Percentiles rank a stretch among this genome's conserved stretches.
These are phyloP conservation scores for Miniopterus natalensis DNA, from an alignment of 2,113 vertebrate species.

Conservation along the genomic window DNA sequence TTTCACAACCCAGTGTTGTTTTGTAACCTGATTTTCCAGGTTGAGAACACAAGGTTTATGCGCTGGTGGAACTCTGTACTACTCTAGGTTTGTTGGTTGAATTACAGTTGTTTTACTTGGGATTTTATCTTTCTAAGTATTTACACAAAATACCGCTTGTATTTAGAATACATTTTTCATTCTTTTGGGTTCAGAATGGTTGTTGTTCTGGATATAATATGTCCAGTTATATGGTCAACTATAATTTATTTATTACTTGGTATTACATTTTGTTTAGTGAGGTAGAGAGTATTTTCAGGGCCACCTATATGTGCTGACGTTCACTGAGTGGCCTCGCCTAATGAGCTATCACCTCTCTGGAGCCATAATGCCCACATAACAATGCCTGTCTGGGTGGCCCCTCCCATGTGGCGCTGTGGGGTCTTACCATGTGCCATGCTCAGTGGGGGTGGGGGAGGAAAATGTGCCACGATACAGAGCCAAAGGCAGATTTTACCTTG, in stretches of 20 bases:
- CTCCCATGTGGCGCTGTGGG: fast-evolving
- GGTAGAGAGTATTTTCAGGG: not conserved
- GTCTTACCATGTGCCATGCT: not conserved
- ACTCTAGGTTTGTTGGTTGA: not conserved
- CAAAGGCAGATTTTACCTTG: not conserved
- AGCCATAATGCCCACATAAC: not conserved
- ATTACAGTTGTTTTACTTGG: not conserved
- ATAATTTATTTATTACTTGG: not conserved
- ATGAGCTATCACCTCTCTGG: not conserved
- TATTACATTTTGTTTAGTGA: not conserved
- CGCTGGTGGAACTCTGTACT: not conserved
- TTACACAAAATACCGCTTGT: not conserved
- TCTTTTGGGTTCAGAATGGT: fast-evolving
- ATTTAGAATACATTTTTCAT: not conserved
- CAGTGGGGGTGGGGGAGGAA: fast-evolving
- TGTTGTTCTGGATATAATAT: not conserved
- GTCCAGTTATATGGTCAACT: not conserved
- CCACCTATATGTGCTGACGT: fast-evolving
- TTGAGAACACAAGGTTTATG: conserved; percentile 35
- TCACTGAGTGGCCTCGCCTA: not conserved
- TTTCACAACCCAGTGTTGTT: conserved; percentile 7
- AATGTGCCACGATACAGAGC: not conserved
- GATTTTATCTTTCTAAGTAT: not conserved
- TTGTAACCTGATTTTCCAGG: conserved; percentile 59
- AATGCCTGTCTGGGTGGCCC: not conserved